A percentile compares a stretch with the other conserved stretches of the same genome.
phyloP scores from a whole-genome alignment of 2,888 invertebrate species.

The Drosophila nr. medialis region DNA sequence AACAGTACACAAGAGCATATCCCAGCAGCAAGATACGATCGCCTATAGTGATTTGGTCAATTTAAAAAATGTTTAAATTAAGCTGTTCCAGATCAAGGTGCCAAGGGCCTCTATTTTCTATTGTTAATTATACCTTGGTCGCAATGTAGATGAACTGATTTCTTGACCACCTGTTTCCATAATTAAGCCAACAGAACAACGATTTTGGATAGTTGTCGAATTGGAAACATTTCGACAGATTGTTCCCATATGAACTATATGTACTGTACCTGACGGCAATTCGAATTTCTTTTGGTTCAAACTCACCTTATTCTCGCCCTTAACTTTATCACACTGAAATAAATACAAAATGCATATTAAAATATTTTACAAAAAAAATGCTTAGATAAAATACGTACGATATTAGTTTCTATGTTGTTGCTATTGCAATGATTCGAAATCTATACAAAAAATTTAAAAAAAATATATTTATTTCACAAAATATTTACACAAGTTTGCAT shows the following conservation, averaged over 20 bases:
- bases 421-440: constrained; percentile 96
- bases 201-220: neutral
- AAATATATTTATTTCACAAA: neutral
- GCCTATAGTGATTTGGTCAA: too few relatives aligned
- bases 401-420: constrained; percentile 95
- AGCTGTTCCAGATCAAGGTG: neutral
- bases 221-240: neutral
- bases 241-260: too few relatives aligned
- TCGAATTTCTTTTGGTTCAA: neutral
- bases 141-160: neutral
- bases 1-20: neutral
- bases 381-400: constrained; percentile 89
- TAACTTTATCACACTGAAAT: constrained; percentile 97
- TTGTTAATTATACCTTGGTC: neutral
- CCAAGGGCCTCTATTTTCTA: neutral
- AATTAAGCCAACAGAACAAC: neutral
- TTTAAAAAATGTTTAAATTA: too few relatives aligned
- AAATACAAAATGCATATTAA: constrained; percentile 82
- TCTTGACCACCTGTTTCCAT: neutral
- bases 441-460: constrained; percentile 86
- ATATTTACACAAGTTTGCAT: neutral
- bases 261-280: neutral
- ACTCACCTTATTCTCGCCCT: constrained; percentile 95
- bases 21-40: too few relatives aligned
- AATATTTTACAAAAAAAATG: neutral